Evolutionary conservation across 2,113 vertebrate species (phyloP).

Genomic region (Ceuthmochares aereus): DNA sequence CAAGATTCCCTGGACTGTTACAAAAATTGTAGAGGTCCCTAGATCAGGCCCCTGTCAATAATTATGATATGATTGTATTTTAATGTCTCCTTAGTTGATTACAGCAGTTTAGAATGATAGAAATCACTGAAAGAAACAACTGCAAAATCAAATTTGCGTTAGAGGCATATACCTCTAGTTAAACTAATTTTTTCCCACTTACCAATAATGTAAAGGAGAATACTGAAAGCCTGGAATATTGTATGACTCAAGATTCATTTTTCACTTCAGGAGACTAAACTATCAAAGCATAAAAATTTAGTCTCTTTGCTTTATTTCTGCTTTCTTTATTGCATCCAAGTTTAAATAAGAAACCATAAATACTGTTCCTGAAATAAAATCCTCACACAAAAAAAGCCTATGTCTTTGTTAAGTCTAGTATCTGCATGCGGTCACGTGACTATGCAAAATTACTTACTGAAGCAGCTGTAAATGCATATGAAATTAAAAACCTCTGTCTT

Average conservation of each 20-base stretch:
- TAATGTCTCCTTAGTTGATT: background rate
- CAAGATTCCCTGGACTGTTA: background rate
- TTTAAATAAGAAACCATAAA: slow-evolving; percentile 58
- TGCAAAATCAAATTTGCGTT: slow-evolving; percentile 13
- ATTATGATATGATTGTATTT: background rate
- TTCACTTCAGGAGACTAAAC: background rate
- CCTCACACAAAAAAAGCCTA: background rate
- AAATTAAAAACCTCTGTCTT: slow-evolving; percentile 3
- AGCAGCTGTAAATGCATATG: slow-evolving; percentile 14
- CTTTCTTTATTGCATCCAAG: slow-evolving; percentile 11
- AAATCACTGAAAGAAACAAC: background rate
- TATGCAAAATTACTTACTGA: slow-evolving; percentile 38
- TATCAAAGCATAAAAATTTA: slow-evolving; percentile 18
- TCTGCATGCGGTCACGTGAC: background rate
- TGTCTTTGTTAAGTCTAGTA: slow-evolving; percentile 28
- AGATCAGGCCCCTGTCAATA: background rate
- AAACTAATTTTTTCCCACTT: slow-evolving; percentile 8
- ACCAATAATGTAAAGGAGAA: background rate
- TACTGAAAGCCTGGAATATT: background rate
- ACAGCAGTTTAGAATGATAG: background rate
- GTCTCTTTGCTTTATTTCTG: slow-evolving; percentile 17
- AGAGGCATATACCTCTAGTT: background rate
- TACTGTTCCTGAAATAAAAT: slow-evolving; percentile 55
- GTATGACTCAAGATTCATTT: background rate
- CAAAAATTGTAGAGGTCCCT: background rate